Evolutionary conservation across 2,113 vertebrate species (phyloP).

Genomic region (Trachemys scripta): DNA sequence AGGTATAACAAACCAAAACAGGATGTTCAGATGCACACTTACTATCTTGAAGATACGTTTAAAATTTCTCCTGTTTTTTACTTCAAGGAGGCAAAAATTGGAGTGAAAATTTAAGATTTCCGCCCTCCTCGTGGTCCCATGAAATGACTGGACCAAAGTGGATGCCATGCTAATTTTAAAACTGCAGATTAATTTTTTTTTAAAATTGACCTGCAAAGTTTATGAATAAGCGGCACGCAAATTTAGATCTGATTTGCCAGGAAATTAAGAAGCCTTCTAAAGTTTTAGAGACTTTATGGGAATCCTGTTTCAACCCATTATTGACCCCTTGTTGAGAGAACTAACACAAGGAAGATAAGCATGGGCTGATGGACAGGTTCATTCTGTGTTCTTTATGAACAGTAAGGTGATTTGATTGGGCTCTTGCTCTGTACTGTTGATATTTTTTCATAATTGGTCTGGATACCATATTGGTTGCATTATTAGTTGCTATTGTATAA

Average conservation of each 20-base stretch:
- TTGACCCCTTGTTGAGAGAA: neutral
- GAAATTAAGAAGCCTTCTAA: constrained; percentile 49
- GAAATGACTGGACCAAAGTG: constrained; percentile 6
- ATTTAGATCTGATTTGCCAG: constrained; percentile 44
- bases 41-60: constrained; percentile 30
- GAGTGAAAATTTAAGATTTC: neutral
- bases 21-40: neutral
- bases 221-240: constrained; percentile 24
- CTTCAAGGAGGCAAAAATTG: neutral
- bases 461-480: neutral
- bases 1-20: neutral
- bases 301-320: constrained; percentile 1
- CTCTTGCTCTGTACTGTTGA: neutral
- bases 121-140: neutral
- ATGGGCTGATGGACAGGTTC: neutral
- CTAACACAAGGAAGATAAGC: neutral
- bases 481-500: neutral
- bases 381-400: neutral
- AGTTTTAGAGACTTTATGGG: constrained; percentile 22
- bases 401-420: neutral
- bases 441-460: neutral
- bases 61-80: constrained; percentile 10
- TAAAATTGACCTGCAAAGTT: constrained; percentile 40
- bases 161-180: constrained; percentile 22
- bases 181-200: constrained; percentile 45